Evolutionary conservation across 2,797 vertebrate genomes (phyloP), one percentile per base, ranked within the genome.

Genomic region (Prunella strophiata): DNA sequence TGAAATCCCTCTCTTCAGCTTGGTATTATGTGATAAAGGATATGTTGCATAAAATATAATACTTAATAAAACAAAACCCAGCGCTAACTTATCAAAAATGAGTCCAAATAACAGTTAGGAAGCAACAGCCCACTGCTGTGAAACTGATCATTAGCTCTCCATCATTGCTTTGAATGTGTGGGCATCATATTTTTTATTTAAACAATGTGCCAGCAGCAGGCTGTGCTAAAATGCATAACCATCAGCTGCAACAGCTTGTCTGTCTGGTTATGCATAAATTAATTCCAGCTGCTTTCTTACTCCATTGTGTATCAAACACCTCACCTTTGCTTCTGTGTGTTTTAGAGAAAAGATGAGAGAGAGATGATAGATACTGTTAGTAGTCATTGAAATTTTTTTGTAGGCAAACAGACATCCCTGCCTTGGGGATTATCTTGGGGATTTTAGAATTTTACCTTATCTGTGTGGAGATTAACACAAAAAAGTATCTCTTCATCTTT

Each of bases 271-370:
- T 84, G 48, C 61, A 87, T 85, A 92, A 93, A 93, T 83, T 52
- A 29, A 85, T 85, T 94, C 81, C 78, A 89, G 84, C 75, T 93
- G 89, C 57, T 91, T 94, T 63, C 72, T 83, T 52, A 29, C 61
- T 83, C 73, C 7, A 0, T 45, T 42, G 40, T 63, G 36, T 81
- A 67, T 85, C 67, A 50, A 54, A 74, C 42, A 58, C 59, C n/a
- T 89, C 62, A 76, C 38, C 65, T 93, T 88, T 94, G 45, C 82
- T 84, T 88, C 66, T 79, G 34, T 88, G 11, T 47, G 11, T 80
- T 87, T 92, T 87, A 32, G 71, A 47, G 29, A 34, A 45, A 78
- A 81, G 68, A 57, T 42, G 79, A 79, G 51, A 85, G 40, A 66
- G 16, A n/a, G 17, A 34, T 77, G 34, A 89, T 71, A 30, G 38